A percentile compares a stretch with the other conserved stretches of the same genome.
phyloP scores from a whole-genome alignment of 2,888 invertebrate genomes.

The Acronicta psi region DNA sequence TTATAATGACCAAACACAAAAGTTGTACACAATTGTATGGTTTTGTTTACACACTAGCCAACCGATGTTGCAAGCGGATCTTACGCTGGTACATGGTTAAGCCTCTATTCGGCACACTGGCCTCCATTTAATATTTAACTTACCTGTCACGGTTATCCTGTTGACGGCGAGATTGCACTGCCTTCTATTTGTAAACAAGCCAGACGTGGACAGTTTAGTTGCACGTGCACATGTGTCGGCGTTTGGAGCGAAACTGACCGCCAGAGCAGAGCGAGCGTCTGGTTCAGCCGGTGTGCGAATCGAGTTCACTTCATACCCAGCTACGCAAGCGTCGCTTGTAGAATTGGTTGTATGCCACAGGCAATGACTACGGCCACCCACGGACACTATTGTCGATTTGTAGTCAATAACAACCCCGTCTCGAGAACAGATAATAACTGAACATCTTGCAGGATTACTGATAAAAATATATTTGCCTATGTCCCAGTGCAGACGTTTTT shows the following conservation, averaged over 20 bases:
- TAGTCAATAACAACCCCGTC: slow-evolving; percentile 43
- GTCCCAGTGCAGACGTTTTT: slow-evolving; percentile 4
- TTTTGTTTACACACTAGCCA: slow-evolving; percentile 70
- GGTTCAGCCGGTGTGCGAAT: slow-evolving; percentile 69
- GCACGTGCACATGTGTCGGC: slow-evolving; percentile 71
- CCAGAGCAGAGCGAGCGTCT: slow-evolving; percentile 54
- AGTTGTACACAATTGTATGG: slow-evolving; percentile 69
- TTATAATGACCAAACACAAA: slow-evolving; percentile 74
- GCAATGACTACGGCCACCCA: slow-evolving; percentile 61
- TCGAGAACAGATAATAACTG: slow-evolving; percentile 22
- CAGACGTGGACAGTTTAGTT: slow-evolving; percentile 41
- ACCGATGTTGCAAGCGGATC: slow-evolving; percentile 34
- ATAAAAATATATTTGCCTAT: slow-evolving; percentile 1
- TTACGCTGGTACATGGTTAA: slow-evolving; percentile 25
- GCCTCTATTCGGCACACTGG: slow-evolving; percentile 68
- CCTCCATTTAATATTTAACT: slow-evolving; percentile 76
- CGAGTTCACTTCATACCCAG: slow-evolving; percentile 73
- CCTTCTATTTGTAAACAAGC: slow-evolving; percentile 82
- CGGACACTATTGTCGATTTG: slow-evolving; percentile 52
- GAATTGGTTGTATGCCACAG: slow-evolving; percentile 53
- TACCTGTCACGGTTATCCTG: slow-evolving; percentile 81
- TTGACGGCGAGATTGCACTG: slow-evolving; percentile 71
- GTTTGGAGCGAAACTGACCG: slow-evolving; percentile 75
- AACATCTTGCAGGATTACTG: slow-evolving; percentile 11
- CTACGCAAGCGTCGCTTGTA: slow-evolving; percentile 52